Conservation (phyloP, 2,113 vertebrate genomes). For the Malurus alboscapulatus region DNA sequence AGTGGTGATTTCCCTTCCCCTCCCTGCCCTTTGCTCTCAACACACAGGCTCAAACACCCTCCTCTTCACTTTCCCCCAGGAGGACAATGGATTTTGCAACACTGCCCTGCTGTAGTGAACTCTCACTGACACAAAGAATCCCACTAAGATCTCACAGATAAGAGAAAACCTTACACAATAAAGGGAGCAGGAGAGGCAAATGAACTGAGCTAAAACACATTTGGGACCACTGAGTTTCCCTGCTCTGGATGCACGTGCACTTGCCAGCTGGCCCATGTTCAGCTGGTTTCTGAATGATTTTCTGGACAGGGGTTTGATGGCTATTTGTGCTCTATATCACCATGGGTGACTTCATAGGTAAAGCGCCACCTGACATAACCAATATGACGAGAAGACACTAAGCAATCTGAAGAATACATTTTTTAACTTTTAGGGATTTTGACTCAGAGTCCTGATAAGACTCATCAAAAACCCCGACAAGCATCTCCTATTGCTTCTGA, state of each 20-base stretch:
- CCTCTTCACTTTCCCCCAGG: not conserved
- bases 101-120: not conserved
- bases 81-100: constrained; percentile 6
- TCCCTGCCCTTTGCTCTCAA: not conserved
- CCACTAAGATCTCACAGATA: not conserved
- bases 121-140: not conserved
- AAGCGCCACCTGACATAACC: not conserved
- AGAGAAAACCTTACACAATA: not conserved
- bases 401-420: fast-evolving
- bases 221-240: not conserved
- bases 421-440: not conserved
- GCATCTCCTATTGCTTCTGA: not conserved
- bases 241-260: not conserved
- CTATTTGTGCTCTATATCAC: not conserved
- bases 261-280: not conserved
- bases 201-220: not conserved
- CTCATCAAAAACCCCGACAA: not conserved
- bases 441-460: not conserved
- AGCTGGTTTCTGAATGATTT: not conserved
- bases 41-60: not conserved
- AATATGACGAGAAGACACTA: not conserved
- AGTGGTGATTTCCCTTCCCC: not conserved
- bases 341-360: not conserved
- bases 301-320: not conserved
- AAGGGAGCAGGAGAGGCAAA: not conserved